phyloP scores from a whole-genome alignment of 53 echinoderm and acorn worm species.

The Holothuria scabra region DNA sequence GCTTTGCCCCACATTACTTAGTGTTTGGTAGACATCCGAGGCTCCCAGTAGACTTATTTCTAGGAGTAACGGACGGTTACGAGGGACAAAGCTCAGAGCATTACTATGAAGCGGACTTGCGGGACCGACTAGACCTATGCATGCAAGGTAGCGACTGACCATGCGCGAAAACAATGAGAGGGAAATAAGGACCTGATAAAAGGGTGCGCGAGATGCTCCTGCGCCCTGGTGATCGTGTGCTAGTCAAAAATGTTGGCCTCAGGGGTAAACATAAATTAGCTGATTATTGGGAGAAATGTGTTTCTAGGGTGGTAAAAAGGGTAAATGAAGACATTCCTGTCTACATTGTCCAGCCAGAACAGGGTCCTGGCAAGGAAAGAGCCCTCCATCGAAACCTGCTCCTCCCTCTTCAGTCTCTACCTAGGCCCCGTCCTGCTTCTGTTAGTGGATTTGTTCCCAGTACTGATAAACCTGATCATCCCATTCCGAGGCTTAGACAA shows the following conservation, averaged over 20 bases:
- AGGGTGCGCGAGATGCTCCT: constrained; percentile 15
- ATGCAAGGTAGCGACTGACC: not conserved
- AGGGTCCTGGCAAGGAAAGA: not conserved
- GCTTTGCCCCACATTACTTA: constrained; percentile 20
- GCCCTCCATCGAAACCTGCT: constrained; percentile 19
- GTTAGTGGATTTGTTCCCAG: not conserved
- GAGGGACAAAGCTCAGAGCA: not conserved
- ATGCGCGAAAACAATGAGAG: not conserved
- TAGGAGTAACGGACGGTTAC: not conserved
- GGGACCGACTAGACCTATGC: not conserved
- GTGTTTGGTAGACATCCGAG: constrained; percentile 42
- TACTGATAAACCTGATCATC: not conserved
- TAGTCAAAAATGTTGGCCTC: constrained; percentile 33
- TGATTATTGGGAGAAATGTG: constrained; percentile 15
- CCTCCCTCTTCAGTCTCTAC: constrained; percentile 33
- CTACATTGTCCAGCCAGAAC: constrained; percentile 25
- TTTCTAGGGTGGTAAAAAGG: constrained; percentile 14
- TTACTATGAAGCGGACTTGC: not conserved
- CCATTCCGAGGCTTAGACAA: not conserved
- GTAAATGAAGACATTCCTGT: constrained; percentile 26
- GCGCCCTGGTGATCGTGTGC: constrained; percentile 41
- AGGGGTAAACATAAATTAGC: constrained; percentile 37
- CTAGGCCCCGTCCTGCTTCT: not conserved
- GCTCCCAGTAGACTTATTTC: constrained; percentile 12
- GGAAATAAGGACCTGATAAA: constrained; percentile 30